Evolutionary conservation across 2,797 vertebrate species (phyloP).

Genomic region (Bovichtus diacanthus): DNA sequence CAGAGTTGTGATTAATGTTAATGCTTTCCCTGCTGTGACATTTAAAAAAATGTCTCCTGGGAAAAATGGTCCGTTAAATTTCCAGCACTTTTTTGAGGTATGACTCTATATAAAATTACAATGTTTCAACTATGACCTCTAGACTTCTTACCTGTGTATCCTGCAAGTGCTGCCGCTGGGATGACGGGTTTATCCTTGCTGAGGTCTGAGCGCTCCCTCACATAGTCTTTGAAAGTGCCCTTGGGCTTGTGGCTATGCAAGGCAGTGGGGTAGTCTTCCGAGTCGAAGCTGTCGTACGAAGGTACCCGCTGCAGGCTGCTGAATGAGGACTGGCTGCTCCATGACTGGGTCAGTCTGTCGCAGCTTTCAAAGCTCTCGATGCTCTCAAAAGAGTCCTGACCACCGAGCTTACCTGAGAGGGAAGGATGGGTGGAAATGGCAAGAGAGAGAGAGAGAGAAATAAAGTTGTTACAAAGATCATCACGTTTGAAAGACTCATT

Average conservation of each 20-base stretch:
- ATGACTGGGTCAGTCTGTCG: conserved; percentile 96
- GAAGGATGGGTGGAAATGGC: rapidly evolving
- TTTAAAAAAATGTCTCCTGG: conserved; percentile 17
- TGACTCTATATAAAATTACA: not conserved
- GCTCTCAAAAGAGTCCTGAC: conserved; percentile 99
- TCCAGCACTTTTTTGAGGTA: too few species aligned
- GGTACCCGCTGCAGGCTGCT: conserved; percentile 98
- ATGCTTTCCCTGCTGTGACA: conserved; percentile 13
- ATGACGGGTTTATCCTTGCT: conserved; percentile 99
- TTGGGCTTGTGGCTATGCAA: conserved; percentile 97
- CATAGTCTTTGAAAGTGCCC: conserved; percentile 99
- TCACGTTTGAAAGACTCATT: not conserved
- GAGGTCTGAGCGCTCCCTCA: conserved; percentile 97
- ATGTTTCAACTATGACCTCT: not conserved
- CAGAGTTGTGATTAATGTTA: not conserved
- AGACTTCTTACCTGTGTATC: conserved; percentile 93
- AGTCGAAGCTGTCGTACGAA: conserved; percentile 99
- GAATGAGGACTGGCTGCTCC: conserved; percentile 99
- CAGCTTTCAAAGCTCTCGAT: conserved; percentile 98
- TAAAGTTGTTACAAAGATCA: not conserved
- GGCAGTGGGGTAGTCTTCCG: conserved; percentile 94
- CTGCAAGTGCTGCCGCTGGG: conserved; percentile 96
- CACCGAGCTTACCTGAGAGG: conserved; percentile 92
- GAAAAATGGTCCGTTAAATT: too few species aligned
- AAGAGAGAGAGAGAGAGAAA: not conserved